Conservation (phyloP, 2,888 invertebrate species). For the Coelopa pilipes region DNA sequence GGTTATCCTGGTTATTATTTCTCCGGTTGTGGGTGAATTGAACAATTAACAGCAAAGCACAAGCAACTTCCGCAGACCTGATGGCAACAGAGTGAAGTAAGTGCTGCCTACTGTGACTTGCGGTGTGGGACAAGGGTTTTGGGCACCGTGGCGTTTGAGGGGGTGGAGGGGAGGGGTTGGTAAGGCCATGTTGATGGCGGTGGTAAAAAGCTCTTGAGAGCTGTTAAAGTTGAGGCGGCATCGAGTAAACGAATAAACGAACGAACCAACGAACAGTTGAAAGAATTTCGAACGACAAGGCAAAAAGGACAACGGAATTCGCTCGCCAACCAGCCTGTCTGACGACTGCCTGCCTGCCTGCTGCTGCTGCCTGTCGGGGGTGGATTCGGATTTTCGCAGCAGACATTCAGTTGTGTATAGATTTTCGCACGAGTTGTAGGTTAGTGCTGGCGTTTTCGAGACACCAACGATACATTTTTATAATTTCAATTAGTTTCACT, state of each 20-base stretch:
- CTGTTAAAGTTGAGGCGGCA: slow-evolving; percentile 16
- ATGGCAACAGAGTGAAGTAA: slow-evolving; percentile 19
- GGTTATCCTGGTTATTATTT: not conserved
- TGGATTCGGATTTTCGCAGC: slow-evolving; percentile 22
- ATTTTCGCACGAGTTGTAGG: slow-evolving; percentile 37
- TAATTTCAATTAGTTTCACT: not conserved
- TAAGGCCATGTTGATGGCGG: not conserved
- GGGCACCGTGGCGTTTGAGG: not conserved
- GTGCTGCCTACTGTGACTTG: not conserved
- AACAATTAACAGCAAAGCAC: slow-evolving; percentile 1
- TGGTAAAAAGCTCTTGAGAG: slow-evolving; percentile 31
- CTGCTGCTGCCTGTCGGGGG: slow-evolving; percentile 13
- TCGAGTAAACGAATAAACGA: not conserved
- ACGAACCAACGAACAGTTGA: not conserved
- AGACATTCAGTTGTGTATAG: slow-evolving; percentile 36
- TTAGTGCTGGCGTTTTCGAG: slow-evolving; percentile 26
- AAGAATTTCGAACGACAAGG: not conserved
- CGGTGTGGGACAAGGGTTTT: not conserved
- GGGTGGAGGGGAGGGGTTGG: not conserved
- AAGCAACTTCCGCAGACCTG: slow-evolving; percentile 17
- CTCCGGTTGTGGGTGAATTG: not conserved
- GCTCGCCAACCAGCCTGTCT: slow-evolving; percentile 3
- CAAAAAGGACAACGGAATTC: slow-evolving; percentile 24
- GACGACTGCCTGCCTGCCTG: too few species aligned
- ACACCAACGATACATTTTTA: slow-evolving; percentile 15